Evolutionary conservation across 2,888 invertebrate genomes (phyloP).

Genomic region (Phanerotoma sp.): DNA sequence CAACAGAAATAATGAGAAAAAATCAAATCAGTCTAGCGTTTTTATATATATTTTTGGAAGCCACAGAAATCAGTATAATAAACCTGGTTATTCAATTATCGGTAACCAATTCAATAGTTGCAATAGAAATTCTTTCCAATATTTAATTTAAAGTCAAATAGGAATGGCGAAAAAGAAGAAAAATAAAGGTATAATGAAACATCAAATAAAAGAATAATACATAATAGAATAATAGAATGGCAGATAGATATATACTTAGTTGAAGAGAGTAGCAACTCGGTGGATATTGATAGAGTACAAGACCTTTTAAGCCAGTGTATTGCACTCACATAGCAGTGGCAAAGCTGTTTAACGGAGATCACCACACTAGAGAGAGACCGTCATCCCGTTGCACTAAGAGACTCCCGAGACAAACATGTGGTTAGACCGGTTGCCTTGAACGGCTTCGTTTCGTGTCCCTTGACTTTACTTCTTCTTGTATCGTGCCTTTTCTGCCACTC

Average conservation of each 20-base stretch:
- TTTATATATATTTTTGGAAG: too few relatives aligned
- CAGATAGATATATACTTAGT: neutral
- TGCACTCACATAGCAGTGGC: neutral
- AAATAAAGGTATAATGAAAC: too few relatives aligned
- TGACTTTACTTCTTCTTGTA: neutral
- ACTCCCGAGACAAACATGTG: constrained; percentile 48
- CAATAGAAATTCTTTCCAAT: too few relatives aligned
- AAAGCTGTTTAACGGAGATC: constrained; percentile 44
- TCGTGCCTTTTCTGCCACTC: too few relatives aligned
- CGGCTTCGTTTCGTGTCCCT: constrained; percentile 39
- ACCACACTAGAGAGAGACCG: constrained; percentile 2
- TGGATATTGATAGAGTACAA: neutral
- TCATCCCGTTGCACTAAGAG: constrained; percentile 41
- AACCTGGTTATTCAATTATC: neutral
- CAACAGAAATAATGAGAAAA: too few relatives aligned
- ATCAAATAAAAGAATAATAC: too few relatives aligned
- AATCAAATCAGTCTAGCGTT: too few relatives aligned
- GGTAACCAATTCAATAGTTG: too few relatives aligned
- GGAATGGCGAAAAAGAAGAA: too few relatives aligned
- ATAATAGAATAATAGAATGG: neutral
- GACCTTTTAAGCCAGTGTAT: neutral
- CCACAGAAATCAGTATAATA: neutral
- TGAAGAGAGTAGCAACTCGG: neutral
- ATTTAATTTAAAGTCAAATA: too few relatives aligned
- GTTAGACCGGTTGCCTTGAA: constrained; percentile 49